Evolutionary conservation across 53 echinoderm and acorn worm species (phyloP).

Genomic region (Echinarachnius parma): DNA sequence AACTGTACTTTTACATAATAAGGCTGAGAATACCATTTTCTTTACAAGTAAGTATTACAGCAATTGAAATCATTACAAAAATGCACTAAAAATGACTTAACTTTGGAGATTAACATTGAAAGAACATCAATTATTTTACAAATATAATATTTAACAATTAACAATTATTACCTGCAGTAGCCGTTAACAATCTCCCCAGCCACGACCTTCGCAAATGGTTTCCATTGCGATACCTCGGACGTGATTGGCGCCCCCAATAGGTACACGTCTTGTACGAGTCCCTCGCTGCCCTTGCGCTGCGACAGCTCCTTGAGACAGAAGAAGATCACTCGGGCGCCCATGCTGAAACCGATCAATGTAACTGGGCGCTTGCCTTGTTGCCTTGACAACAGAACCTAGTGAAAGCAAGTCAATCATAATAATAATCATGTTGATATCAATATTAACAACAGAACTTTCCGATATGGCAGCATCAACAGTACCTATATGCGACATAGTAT

Average conservation of each 20-base stretch:
- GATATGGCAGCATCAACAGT: too few relatives aligned
- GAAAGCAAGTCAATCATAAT: neutral
- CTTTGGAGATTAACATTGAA: too few relatives aligned
- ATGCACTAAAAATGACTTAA: too few relatives aligned
- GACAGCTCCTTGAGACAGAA: constrained; percentile 85
- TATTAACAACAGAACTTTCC: neutral
- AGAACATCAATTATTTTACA: too few relatives aligned
- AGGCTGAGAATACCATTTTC: too few relatives aligned
- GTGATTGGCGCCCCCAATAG: constrained; percentile 81
- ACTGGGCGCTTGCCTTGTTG: constrained; percentile 95
- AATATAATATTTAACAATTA: too few relatives aligned
- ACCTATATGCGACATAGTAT: too few relatives aligned
- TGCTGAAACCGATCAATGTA: constrained; percentile 93
- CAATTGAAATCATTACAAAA: too few relatives aligned
- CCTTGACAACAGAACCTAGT: constrained; percentile 26
- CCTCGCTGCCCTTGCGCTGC: constrained; percentile 69
- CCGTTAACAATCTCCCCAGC: constrained; percentile 86
- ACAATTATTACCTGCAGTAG: constrained; percentile 85
- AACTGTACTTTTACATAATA: too few relatives aligned
- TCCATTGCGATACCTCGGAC: constrained; percentile 58
- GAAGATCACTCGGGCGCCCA: constrained; percentile 96
- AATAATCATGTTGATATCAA: neutral
- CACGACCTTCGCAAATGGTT: constrained; percentile 74
- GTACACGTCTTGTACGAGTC: constrained; percentile 71
- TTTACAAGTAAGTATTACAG: too few relatives aligned